These are phyloP conservation scores for Oscheius sp. DNA, from an alignment of 2,888 invertebrate genomes.

Conservation along the genomic window DNA sequence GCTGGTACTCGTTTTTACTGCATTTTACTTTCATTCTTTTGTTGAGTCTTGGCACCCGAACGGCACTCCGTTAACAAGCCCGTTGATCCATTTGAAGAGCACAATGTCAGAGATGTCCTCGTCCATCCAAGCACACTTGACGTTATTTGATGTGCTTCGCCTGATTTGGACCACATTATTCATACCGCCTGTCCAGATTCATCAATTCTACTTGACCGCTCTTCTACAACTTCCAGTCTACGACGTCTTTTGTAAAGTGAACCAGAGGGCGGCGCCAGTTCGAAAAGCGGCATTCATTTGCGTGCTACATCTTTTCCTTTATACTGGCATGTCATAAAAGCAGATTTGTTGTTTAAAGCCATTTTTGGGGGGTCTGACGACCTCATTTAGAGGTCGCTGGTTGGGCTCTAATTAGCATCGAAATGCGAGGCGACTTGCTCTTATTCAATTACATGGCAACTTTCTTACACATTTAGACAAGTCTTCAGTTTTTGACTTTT, in stretches of 20 bases:
- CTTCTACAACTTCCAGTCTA: constrained; percentile 8
- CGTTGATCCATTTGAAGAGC: constrained; percentile 29
- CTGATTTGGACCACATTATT: constrained; percentile 13
- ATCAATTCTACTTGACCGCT: constrained; percentile 3
- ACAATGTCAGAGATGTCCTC: constrained; percentile 27
- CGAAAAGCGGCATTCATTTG: constrained; percentile 19
- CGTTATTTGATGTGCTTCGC: too few relatives aligned
- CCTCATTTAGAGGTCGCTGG: constrained; percentile 23
- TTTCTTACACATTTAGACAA: constrained; percentile 11
- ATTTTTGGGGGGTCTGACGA: constrained; percentile 18
- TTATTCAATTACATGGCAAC: constrained; percentile 22
- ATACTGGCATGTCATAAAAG: constrained; percentile 9
- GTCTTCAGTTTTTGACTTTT: neutral
- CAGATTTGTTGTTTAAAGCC: constrained; percentile 17
- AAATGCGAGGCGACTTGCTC: constrained; percentile 19
- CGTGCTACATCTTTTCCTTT: constrained; percentile 1
- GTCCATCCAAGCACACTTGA: constrained; percentile 28
- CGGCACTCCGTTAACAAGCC: constrained; percentile 21
- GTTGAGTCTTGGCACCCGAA: neutral
- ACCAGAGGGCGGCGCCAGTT: constrained; percentile 11
- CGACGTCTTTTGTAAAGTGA: neutral
- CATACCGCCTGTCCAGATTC: constrained; percentile 6
- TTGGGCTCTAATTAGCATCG: constrained; percentile 29
- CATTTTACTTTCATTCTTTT: neutral
- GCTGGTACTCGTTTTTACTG: neutral